phyloP scores from a whole-genome alignment of 2,797 vertebrate species.

The Anabacerthia variegaticeps region DNA sequence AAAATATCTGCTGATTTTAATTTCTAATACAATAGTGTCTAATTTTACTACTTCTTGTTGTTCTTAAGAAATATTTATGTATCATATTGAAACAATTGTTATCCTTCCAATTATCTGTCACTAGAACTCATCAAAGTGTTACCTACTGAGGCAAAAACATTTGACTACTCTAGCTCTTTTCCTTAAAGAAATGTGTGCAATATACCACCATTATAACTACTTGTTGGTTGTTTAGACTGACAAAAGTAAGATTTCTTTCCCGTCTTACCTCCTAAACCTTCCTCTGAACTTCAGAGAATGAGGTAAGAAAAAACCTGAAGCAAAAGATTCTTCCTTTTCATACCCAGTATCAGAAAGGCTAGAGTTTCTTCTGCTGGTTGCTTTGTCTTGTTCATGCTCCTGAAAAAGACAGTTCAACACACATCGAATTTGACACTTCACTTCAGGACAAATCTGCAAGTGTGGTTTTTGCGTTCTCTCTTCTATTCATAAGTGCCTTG shows the following conservation, averaged over 20 bases:
- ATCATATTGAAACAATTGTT: neutral
- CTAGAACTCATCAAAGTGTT: neutral
- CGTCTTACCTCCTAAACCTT: neutral
- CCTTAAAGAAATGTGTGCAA: neutral
- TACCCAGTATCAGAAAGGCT: neutral
- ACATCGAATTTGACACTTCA: conserved; percentile 65
- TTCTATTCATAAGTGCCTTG: conserved; percentile 43
- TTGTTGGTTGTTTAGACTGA: neutral
- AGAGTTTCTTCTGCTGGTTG: conserved; percentile 22
- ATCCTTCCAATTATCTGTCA: neutral
- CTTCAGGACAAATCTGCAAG: conserved; percentile 47
- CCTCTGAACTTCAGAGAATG: neutral
- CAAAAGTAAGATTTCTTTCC: neutral
- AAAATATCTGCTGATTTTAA: neutral
- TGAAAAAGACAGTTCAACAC: conserved; percentile 21
- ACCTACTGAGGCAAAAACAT: neutral
- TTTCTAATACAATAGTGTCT: neutral
- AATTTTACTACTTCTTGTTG: neutral
- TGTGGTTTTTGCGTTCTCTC: neutral
- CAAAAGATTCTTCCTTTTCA: neutral
- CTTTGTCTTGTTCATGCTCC: conserved; percentile 33
- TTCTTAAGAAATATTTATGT: neutral
- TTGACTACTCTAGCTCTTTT: neutral
- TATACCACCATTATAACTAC: accelerated
- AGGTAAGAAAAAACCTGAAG: neutral